Base-by-base conservation (phyloP, 2,797 vertebrate species). In the Gephyroberyx darwinii region DNA sequence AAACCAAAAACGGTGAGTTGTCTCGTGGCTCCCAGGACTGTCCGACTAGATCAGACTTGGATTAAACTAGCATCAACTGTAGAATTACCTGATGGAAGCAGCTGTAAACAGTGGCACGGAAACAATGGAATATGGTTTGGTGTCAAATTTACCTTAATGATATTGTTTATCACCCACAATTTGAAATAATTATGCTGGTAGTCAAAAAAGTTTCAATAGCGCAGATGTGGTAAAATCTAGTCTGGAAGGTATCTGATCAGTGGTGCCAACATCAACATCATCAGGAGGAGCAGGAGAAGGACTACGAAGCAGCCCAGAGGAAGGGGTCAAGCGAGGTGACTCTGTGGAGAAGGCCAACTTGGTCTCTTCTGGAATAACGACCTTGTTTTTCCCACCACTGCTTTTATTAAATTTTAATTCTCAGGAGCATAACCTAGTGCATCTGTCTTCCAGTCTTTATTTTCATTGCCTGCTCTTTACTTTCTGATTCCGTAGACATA, bases 331-430 rank as follows among this genome's bases (percentile, higher is more conserved):
- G 79, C 93, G 93, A 31, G 94, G 93, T 1, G 93, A 95, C 69
- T 96, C 95, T 0, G 91, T 96, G 93, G 96, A 96, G 87, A 96
- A 96, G 80, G 93, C 93, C 43, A 93, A 94, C 51, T 95, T 95
- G 20, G 37, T 59, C 69, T 75, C 58, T 65, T 76, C 64, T 58
- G 59, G 51, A 60, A 67, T 35, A 63, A 61, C 66, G 26, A 2
- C 61, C 13, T 47, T 55, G 55, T 54, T 51, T 51, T 60, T 20
- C 16, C 35, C 2, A 39, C 9, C 12, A 47, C 19, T 1, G 0
- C 22, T 62, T 47, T 66, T n/a, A 73, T 50, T 17, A 45, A 54
- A 58, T 26, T 5, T 12, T 56, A 64, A 10, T 61, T 14, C 14
- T 75, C 50, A 31, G 20, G 56, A 50, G 47, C 71, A 65, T 19